A percentile compares a stretch with the other conserved stretches of the same genome.
These are phyloP conservation scores for Progne subis DNA, from an alignment of 2,113 vertebrate species.

Conservation along the genomic window DNA sequence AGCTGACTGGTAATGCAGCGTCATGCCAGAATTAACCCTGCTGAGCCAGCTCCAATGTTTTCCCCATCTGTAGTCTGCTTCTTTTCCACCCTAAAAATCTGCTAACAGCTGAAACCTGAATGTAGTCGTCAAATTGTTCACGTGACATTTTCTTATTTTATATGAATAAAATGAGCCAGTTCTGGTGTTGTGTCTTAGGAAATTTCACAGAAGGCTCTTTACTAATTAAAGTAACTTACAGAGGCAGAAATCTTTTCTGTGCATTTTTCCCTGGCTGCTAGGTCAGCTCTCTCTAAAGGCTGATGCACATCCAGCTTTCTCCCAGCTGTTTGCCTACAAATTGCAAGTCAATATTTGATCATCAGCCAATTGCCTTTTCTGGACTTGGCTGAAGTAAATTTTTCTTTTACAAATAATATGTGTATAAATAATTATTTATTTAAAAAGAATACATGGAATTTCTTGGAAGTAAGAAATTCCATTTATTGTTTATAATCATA, in stretches of 20 bases:
- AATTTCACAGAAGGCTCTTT: neutral
- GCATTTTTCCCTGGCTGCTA: neutral
- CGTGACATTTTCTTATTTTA: neutral
- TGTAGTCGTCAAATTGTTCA: neutral
- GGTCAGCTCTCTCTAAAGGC: neutral
- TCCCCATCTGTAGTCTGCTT: constrained; percentile 19
- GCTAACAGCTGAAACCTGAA: neutral
- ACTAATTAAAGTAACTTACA: neutral
- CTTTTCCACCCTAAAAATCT: constrained; percentile 21
- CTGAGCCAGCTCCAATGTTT: constrained; percentile 55
- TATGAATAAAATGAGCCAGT: neutral
- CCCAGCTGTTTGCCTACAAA: neutral
- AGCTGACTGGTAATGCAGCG: constrained; percentile 49
- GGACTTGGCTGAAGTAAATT: neutral
- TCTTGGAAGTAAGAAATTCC: neutral
- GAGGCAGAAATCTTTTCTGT: neutral
- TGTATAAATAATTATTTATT: neutral
- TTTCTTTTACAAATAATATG: neutral
- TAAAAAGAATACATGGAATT: neutral
- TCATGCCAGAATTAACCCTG: constrained; percentile 62
- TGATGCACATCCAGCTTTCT: neutral
- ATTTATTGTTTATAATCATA: neutral
- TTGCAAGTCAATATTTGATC: neutral
- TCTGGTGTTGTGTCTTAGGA: constrained; percentile 15
- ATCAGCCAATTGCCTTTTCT: neutral